Evolutionary conservation across 2,888 invertebrate species (phyloP), one percentile per base, ranked within the genome.

Genomic region (Lathronympha strigana): DNA sequence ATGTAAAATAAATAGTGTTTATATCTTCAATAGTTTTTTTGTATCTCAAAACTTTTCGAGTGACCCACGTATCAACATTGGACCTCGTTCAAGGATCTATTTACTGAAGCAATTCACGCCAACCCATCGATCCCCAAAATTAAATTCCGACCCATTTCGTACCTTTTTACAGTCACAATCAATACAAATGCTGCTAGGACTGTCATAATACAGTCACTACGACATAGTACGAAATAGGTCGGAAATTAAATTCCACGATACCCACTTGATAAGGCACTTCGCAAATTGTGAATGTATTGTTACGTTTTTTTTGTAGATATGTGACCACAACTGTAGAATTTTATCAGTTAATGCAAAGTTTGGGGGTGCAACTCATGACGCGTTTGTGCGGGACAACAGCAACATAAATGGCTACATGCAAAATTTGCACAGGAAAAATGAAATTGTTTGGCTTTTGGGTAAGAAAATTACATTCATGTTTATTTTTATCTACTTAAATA

Each of bases 371-470:
- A 6, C 47, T 6, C 47, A 47, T 47, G 47, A 47, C 23, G 2
- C 13, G 3, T 47, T 47, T 13, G n/a, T 47, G 23, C 23, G 47
- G 47, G 25, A 45, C 23, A 47, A 47, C 23, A 47, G 47, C 23
- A 47, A 47, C 23, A n/a, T 23, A 1, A 47, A 47, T n/a, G n/a
- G 23, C 23, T 13, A 47, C 8, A 47, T 47, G 47, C 47, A 47
- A 47, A 2, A 11, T 11, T 47, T 47, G 47, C 47, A 47, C 6
- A 47, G 47, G 13, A 11, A 13, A 11, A 47, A 47, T 23, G 47
- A 47, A 47, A 13, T 47, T 11, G 23, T 47, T 6, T 47, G 47
- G 47, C 47, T 47, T 23, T 23, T 47, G 23, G 47, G 47, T 47
- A 47, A 47, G 23, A 23, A 2, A 21, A 11, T 13, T 2, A 23